Evolutionary conservation across 2,797 vertebrate genomes (phyloP).

Genomic region (Hydrocynus forskahlii): DNA sequence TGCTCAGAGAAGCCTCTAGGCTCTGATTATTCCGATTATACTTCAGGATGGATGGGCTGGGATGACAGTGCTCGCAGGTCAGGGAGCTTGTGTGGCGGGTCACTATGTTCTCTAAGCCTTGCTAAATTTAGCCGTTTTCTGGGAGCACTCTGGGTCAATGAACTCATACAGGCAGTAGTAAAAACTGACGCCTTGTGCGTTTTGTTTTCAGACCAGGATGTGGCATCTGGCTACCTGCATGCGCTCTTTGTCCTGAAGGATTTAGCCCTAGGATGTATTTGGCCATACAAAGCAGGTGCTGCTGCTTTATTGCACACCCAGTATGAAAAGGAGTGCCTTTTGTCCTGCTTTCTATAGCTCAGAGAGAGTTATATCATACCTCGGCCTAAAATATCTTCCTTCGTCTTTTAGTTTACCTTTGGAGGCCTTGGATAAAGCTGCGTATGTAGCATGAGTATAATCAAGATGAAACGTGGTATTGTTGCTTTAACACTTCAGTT

Average conservation of each 20-base stretch:
- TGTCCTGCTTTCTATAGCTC: neutral
- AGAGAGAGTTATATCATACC: constrained; percentile 1
- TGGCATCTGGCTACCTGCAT: constrained; percentile 32
- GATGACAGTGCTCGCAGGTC: constrained; percentile 72
- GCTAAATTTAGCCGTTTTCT: constrained; percentile 74
- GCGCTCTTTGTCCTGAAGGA: constrained; percentile 24
- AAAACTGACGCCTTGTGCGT: constrained; percentile 20
- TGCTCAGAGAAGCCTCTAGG: constrained; percentile 14
- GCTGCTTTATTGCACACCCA: constrained; percentile 14
- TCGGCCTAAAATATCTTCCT: constrained; percentile 1
- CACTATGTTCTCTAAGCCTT: constrained; percentile 77
- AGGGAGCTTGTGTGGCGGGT: constrained; percentile 72
- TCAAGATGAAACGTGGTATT: constrained; percentile 16
- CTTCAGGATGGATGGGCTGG: constrained; percentile 61
- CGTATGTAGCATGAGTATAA: constrained; percentile 18
- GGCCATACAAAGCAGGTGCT: constrained; percentile 1
- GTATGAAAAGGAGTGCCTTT: constrained; percentile 36
- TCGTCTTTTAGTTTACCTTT: constrained; percentile 1
- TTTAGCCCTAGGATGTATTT: constrained; percentile 28
- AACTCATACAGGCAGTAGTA: constrained; percentile 56
- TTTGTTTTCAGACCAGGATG: constrained; percentile 12
- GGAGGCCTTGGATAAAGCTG: constrained; percentile 11
- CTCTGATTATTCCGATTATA: constrained; percentile 18
- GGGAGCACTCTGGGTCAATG: constrained; percentile 68
- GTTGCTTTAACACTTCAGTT: constrained; percentile 25